Percentiles rank a stretch among this genome's conserved stretches.
phyloP scores from a whole-genome alignment of 2,113 vertebrate genomes.

The Ophiodon elongatus region DNA sequence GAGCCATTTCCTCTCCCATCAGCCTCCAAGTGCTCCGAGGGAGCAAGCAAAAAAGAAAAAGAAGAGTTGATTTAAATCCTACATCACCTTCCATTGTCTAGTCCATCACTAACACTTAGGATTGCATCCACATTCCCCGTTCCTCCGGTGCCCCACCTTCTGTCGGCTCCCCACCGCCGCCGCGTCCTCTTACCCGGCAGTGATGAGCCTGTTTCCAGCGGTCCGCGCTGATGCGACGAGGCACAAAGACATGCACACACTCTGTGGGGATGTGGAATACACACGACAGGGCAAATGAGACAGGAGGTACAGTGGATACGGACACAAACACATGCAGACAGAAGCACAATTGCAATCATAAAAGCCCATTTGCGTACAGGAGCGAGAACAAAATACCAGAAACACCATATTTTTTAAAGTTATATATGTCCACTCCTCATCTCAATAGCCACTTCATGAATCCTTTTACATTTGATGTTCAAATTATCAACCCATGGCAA shows the following conservation, averaged over 20 bases:
- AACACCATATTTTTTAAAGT: background rate
- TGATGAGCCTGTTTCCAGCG: conserved; percentile 62
- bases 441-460: background rate
- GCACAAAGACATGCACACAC: conserved; percentile 23
- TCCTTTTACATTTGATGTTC: background rate
- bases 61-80: conserved; percentile 79
- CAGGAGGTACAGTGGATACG: background rate
- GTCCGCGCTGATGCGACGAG: conserved; percentile 33
- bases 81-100: conserved; percentile 77
- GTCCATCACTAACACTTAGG: conserved; percentile 79
- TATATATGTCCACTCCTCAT: background rate
- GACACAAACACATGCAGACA: conserved; percentile 33
- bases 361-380: background rate
- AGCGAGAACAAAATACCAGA: background rate
- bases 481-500: background rate
- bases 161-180: conserved; percentile 31
- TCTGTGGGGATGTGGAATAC: conserved; percentile 16
- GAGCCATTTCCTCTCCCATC: conserved; percentile 69
- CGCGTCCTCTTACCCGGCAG: conserved; percentile 54
- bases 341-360: conserved; percentile 4
- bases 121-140: conserved; percentile 34
- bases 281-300: conserved; percentile 13
- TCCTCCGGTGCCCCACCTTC: conserved; percentile 25
- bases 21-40: conserved; percentile 51
- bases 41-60: conserved; percentile 14